Evolutionary conservation across 2,797 vertebrate genomes (phyloP), one percentile per base, ranked within the genome.

Genomic region (Carduelis carduelis): DNA sequence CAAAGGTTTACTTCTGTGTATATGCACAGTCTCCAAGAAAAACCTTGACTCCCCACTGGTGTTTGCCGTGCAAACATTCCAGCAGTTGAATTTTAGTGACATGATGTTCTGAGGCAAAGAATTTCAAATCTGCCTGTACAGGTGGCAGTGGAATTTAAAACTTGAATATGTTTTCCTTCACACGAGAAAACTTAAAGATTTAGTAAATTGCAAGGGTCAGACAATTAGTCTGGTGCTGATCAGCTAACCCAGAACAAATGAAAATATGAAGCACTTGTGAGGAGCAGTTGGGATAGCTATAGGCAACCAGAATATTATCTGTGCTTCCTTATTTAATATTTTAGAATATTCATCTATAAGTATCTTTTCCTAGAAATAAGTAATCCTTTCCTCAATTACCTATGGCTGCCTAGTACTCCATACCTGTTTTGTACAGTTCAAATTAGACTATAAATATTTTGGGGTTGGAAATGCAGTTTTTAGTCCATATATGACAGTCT

Each of bases 41-140:
- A 93, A 68, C 55, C 55, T 89, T 57, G 61, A 46, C 61, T 93
- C 65, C 41, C 8, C 4, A 1, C 50, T 86, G 72, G 14, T 89
- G 69, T 94, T 95, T 96, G 55, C 76, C 4, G 0, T 93, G 82
- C 89, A 95, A 95, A 95, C 65, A 76, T 86, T 79, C 32, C 89
- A 95, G 37, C 59, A 35, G 66, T 43, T 81, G 47, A 65, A 68
- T 83, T 94, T 83, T 41, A 88, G 47, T 88, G 50, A 49, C 28
- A 6, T 26, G 49, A 63, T 59, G 41, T 66, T 89, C 55, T 47
- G 21, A 86, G 56, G 71, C 49, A 88, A 75, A 89, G n/a, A 81
- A 78, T 69, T 92, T 83, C 11, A 89, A 85, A 72, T 70, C 74
- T 77, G 19, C 41, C 20, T 70, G 21, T 27, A 27, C 37, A 83